Evolutionary conservation across 2,113 vertebrate genomes (phyloP).

Genomic region (Pheucticus melanocephalus): DNA sequence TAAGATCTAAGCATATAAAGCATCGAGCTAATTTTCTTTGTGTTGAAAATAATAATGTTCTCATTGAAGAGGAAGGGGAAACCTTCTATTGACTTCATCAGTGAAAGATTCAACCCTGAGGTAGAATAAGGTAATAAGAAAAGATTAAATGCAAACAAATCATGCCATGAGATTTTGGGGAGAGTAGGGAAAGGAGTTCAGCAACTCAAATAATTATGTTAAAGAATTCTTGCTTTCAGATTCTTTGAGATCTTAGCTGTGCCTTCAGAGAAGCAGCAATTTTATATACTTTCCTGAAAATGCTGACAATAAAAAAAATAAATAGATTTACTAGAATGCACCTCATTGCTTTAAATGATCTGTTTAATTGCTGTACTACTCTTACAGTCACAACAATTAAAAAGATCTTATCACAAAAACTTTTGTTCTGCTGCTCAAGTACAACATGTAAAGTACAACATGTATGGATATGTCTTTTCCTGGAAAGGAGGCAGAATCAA

Average conservation of each 20-base stretch:
- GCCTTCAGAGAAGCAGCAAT: background rate
- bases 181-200: background rate
- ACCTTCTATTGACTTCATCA: background rate
- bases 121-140: background rate
- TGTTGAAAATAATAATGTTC: background rate
- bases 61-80: background rate
- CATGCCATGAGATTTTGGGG: background rate
- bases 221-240: background rate
- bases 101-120: background rate
- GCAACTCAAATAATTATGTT: background rate
- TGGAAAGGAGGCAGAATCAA: background rate
- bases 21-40: background rate
- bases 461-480: background rate
- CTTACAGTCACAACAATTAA: background rate
- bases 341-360: background rate
- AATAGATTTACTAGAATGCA: background rate
- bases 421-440: background rate
- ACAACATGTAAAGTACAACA: background rate
- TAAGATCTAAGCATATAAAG: background rate
- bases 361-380: background rate
- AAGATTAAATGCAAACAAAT: background rate
- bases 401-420: background rate
- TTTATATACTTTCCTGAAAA: background rate
- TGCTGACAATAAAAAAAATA: background rate
- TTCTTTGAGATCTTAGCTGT: background rate